Base-by-base conservation (phyloP, 2,797 vertebrate genomes). In the Enoplosus armatus region DNA sequence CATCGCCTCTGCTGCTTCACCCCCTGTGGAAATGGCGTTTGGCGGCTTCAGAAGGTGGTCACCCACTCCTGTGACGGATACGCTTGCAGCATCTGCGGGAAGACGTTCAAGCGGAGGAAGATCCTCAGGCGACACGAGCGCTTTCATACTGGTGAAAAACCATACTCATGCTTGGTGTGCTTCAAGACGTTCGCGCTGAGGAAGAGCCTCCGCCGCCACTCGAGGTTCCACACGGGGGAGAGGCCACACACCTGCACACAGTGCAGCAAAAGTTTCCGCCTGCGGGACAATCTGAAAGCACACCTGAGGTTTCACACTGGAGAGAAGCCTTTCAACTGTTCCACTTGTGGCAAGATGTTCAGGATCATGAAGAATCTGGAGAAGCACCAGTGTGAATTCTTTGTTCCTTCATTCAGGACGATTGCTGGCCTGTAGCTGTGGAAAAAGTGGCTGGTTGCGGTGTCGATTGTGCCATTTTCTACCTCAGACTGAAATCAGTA, bases 121-220 rank as follows among this genome's bases (percentile, higher is more conserved):
- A 83, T 94, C 10, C 91, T 96, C 2, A 86, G 90, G 10, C 87
- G 95, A 0, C 95, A 96, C 22, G 91, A 91, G 41, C 95, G 95
- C 18, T 96, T 96, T 76, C 95, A 96, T 67, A 91, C 91, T 0
- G 95, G 95, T 0, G 95, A 95, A n/a, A 94, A 76, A 47, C 95
- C 95, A 0, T 96, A 96, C 83, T 24, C 82, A 0, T 96, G 95
- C 26, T 2, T 82, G 0, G 20, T 6, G 7, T 96, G 95, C 75
- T 43, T 65, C 0, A 95, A 94, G 84, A 85, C 75, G 0, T 96
- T 95, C 2, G 93, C 91, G 4, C 86, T 95, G 72, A 86, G 94
- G 45, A 95, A 95, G 83, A 95, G 89, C 79, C 92, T 95, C 6
- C 90, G 94, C 0, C 84, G 94, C 3, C 95, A 95, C 79, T 1